Conservation (phyloP, 2,113 vertebrate species). For the Vombatus ursinus region DNA sequence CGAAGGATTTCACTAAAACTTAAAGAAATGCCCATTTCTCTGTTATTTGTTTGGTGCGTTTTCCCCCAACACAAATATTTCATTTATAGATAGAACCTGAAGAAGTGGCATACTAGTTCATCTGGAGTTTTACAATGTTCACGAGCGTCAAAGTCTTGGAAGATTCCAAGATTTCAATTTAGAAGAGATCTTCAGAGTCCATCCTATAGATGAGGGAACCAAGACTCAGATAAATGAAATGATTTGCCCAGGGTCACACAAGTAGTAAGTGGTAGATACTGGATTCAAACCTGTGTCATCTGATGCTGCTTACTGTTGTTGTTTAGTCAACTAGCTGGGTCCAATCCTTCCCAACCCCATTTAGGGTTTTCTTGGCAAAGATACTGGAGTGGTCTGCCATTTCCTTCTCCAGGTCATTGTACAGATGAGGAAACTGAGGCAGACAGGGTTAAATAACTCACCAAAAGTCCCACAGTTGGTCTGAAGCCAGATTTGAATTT, state of each 20-base stretch:
- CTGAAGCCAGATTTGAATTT: not conserved
- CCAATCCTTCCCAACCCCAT: no score
- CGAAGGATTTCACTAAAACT: not conserved
- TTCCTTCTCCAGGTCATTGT: no score
- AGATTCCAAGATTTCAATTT: not conserved
- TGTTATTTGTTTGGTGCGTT: not conserved
- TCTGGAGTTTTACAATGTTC: rapidly evolving
- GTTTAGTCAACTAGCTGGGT: no score
- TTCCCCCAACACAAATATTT: not conserved
- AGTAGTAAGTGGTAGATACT: not conserved
- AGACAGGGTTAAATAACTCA: no score
- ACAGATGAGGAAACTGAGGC: no score
- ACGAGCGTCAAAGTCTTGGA: not conserved
- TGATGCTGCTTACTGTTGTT: not conserved
- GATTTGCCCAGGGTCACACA: not conserved
- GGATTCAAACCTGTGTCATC: not conserved
- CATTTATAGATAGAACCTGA: not conserved
- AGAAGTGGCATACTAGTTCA: no score
- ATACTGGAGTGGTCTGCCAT: no score
- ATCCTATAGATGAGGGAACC: not conserved
- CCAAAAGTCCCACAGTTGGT: no score
- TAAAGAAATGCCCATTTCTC: not conserved
- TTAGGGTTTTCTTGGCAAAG: no score
- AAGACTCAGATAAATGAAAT: not conserved
- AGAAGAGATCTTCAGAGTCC: not conserved